Percentiles rank a stretch among this genome's conserved stretches.
Evolutionary conservation across 2,113 vertebrate species (phyloP).

Genomic region (Pavo muticus): DNA sequence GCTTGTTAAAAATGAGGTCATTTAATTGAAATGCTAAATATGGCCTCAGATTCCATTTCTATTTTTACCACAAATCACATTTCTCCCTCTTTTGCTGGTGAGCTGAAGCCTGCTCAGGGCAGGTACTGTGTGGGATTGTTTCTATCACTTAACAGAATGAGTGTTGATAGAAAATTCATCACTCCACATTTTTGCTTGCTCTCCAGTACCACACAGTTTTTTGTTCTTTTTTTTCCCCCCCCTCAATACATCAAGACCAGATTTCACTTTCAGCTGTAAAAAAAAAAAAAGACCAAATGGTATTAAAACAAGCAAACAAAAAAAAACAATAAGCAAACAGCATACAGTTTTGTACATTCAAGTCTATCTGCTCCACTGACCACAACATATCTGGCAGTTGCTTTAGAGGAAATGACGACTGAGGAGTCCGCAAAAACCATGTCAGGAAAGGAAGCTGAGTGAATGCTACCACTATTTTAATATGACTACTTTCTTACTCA

Average conservation of each 20-base stretch:
- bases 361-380: not conserved
- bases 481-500: constrained; percentile 7
- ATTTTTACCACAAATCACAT: constrained; percentile 42
- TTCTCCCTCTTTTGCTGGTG: not conserved
- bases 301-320: not conserved
- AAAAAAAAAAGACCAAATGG: not conserved
- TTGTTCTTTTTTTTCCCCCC: not conserved
- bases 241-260: not conserved
- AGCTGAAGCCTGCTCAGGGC: not conserved
- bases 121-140: not conserved
- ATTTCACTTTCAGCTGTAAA: not conserved
- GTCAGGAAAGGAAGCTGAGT: not conserved
- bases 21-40: constrained; percentile 57
- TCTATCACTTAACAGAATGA: not conserved
- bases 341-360: not conserved
- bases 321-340: not conserved
- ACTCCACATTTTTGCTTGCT: not conserved
- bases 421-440: not conserved
- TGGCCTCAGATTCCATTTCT: constrained; percentile 6
- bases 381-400: not conserved
- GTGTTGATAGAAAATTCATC: not conserved
- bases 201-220: not conserved
- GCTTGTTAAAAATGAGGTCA: constrained; percentile 54
- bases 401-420: not conserved
- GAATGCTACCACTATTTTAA: not conserved